Percentiles rank a stretch among this genome's conserved stretches.
These are phyloP conservation scores for Allacma fusca DNA, from an alignment of 2,888 invertebrate genomes.

Conservation along the genomic window DNA sequence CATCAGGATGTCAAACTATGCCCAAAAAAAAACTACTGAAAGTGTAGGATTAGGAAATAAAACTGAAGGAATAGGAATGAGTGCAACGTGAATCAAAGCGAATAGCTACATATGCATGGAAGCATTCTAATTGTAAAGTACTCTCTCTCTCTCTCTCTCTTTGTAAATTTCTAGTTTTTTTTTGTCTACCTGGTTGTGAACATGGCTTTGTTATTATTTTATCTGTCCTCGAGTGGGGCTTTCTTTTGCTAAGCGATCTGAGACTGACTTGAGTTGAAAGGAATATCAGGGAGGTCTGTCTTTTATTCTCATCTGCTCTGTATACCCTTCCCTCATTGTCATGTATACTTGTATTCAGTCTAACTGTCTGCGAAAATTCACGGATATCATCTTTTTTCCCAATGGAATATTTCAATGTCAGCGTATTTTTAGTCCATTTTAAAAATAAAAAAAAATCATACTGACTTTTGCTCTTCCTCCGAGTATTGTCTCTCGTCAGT, in stretches of 20 bases:
- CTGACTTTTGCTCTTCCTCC: not conserved
- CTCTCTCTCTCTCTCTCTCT: too few relatives aligned
- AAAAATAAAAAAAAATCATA: too few relatives aligned
- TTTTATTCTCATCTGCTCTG: conserved; percentile 29
- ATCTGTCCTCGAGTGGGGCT: conserved; percentile 35
- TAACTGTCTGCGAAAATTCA: conserved; percentile 26
- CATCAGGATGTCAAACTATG: not conserved
- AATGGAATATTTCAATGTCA: not conserved
- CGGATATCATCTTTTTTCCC: conserved; percentile 23
- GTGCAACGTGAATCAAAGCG: not conserved
- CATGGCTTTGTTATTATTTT: conserved; percentile 22
- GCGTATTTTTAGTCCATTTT: not conserved
- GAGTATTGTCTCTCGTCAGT: too few relatives aligned
- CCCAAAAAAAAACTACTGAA: too few relatives aligned
- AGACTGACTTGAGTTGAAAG: conserved; percentile 38
- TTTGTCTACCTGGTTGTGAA: conserved; percentile 20
- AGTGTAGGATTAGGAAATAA: too few relatives aligned
- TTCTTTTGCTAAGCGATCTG: conserved; percentile 41
- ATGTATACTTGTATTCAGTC: not conserved
- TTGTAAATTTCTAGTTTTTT: conserved; percentile 13
- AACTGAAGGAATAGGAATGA: not conserved
- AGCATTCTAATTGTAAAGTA: not conserved
- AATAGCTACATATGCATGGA: not conserved
- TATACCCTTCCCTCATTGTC: not conserved
- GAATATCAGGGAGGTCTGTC: conserved; percentile 42